Evolutionary conservation across 2,113 vertebrate species (phyloP).

Genomic region (Calonectris borealis): DNA sequence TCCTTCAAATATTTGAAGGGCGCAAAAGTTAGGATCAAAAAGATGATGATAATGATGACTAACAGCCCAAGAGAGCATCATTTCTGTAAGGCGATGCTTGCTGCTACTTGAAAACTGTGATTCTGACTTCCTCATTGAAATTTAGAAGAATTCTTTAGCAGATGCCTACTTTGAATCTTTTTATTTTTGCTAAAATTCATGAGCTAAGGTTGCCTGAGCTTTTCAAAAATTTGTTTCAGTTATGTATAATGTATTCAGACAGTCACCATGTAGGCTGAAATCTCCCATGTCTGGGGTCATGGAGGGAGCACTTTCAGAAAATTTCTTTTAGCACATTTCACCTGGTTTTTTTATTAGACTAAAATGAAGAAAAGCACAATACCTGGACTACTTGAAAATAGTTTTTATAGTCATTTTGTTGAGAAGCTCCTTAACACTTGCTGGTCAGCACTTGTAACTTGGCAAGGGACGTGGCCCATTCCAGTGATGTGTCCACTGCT

Average conservation of each 20-base stretch:
- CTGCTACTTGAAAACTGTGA: neutral
- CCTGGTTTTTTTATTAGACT: neutral
- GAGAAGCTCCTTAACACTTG: neutral
- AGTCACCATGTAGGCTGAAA: neutral
- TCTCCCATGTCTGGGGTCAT: neutral
- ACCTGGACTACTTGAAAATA: neutral
- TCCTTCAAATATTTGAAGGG: neutral
- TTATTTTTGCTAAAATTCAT: neutral
- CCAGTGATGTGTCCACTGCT: neutral
- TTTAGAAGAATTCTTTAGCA: neutral
- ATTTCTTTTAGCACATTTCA: neutral
- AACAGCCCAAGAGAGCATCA: neutral
- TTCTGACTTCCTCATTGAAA: neutral
- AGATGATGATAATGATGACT: neutral
- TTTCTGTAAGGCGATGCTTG: neutral
- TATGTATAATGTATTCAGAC: neutral
- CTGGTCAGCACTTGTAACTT: neutral
- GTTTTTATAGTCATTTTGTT: neutral
- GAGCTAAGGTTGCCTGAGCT: neutral
- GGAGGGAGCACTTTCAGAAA: neutral
- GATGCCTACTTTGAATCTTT: neutral
- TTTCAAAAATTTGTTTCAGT: neutral
- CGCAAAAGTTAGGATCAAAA: neutral
- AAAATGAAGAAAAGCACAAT: neutral
- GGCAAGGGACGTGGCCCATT: neutral